A percentile compares a stretch with the other conserved stretches of the same genome.
Evolutionary conservation across 2,888 invertebrate species (phyloP).

Genomic region (Empis stercorea): DNA sequence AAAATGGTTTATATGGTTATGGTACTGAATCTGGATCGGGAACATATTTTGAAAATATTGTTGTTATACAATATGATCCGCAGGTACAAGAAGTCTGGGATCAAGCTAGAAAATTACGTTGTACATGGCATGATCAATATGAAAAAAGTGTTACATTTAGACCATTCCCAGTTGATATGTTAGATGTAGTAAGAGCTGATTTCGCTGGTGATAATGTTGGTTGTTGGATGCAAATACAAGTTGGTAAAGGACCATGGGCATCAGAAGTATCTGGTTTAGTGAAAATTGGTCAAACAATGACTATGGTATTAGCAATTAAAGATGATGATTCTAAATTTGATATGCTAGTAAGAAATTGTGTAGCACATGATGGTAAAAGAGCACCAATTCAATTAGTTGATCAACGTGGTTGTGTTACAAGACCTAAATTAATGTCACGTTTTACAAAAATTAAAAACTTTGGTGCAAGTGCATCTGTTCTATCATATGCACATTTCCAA

Average conservation of each 20-base stretch:
- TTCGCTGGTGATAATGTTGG: conserved; percentile 93
- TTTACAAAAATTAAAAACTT: conserved; percentile 94
- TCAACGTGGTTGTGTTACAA: conserved; percentile 80
- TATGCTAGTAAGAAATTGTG: conserved; percentile 87
- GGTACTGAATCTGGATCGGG: conserved; percentile 81
- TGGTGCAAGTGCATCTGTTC: conserved; percentile 80
- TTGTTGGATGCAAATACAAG: conserved; percentile 97
- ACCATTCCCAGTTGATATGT: conserved; percentile 90
- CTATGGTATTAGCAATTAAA: conserved; percentile 90
- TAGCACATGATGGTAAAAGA: conserved; percentile 87
- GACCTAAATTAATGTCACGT: conserved; percentile 84
- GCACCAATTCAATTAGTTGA: conserved; percentile 89
- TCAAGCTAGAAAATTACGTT: conserved; percentile 79
- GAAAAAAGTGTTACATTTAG: conserved; percentile 91
- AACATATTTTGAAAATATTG: conserved; percentile 86
- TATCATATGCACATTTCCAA: conserved; percentile 88
- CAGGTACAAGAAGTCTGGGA: conserved; percentile 94
- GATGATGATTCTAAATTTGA: conserved; percentile 92
- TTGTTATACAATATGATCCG: conserved; percentile 86
- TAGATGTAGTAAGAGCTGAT: conserved; percentile 87
- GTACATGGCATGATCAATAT: conserved; percentile 92
- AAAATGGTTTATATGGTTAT: conserved; percentile 77
- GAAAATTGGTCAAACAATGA: conserved; percentile 93
- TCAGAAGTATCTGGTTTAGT: conserved; percentile 88
- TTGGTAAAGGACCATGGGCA: conserved; percentile 90